These are phyloP conservation scores for Acropora yongei DNA, from an alignment of 64 coral and sea anemone species.

Conservation along the genomic window DNA sequence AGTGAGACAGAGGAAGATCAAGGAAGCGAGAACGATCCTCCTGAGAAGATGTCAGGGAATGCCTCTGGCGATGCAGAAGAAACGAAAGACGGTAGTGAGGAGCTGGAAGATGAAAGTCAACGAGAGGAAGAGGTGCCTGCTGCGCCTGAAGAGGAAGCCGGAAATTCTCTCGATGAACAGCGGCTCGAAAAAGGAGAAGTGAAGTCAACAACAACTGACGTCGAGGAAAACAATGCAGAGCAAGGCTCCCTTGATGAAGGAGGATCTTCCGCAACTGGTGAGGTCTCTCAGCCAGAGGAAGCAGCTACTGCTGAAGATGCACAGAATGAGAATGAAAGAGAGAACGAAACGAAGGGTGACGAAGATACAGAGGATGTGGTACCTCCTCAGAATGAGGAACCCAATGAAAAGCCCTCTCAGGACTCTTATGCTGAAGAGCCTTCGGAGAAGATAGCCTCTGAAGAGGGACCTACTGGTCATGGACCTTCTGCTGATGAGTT, in stretches of 20 bases:
- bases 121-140: not conserved
- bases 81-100: not conserved
- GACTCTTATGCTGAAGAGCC: not conserved
- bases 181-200: not conserved
- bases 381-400: constrained; percentile 2
- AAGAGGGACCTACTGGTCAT: not conserved
- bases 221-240: not conserved
- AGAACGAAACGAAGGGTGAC: not conserved
- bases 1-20: not conserved
- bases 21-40: not conserved
- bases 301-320: not conserved
- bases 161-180: not conserved
- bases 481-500: not conserved
- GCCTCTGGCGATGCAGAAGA: not conserved
- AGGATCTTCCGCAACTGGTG: too few relatives aligned
- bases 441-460: not conserved
- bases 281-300: not conserved
- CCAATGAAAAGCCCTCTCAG: not conserved
- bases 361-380: not conserved
- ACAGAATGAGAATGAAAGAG: constrained; percentile 12
- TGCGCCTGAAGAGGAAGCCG: not conserved
- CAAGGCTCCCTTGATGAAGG: not conserved
- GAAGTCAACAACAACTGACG: not conserved
- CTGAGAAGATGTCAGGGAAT: not conserved
- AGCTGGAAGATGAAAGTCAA: not conserved